phyloP scores from a whole-genome alignment of 2,113 vertebrate genomes.

The Oryzias woworae region DNA sequence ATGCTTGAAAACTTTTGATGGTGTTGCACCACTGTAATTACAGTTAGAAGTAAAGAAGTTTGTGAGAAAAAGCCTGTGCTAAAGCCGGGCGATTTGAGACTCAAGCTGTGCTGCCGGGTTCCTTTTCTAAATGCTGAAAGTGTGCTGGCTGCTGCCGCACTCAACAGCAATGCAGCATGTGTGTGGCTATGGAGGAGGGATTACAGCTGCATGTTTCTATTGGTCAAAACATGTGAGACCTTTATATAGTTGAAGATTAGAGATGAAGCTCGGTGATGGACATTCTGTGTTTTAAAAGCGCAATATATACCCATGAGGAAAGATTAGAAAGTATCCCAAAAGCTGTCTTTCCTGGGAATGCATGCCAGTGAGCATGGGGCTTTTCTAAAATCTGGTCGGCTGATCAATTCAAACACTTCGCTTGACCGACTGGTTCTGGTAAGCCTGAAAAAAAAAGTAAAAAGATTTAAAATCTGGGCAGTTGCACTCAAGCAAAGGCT shows the following conservation, averaged over 20 bases:
- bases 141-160: slow-evolving; percentile 26
- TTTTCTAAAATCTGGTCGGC: slow-evolving; percentile 44
- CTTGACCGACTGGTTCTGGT: slow-evolving; percentile 17
- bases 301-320: slow-evolving; percentile 54
- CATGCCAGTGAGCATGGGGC: slow-evolving; percentile 38
- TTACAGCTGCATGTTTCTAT: slow-evolving; percentile 5
- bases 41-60: slow-evolving; percentile 22
- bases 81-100: slow-evolving; percentile 38
- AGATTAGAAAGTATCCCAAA: slow-evolving; percentile 54
- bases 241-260: slow-evolving; percentile 48
- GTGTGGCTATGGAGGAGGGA: slow-evolving; percentile 5
- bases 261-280: slow-evolving; percentile 33
- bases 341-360: slow-evolving; percentile 38
- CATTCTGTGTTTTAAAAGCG: slow-evolving; percentile 47
- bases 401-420: slow-evolving; percentile 36
- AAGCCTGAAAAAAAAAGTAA: slow-evolving; percentile 16
- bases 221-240: slow-evolving; percentile 43
- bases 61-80: slow-evolving; percentile 50
- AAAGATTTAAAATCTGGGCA: slow-evolving; percentile 20
- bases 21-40: slow-evolving; percentile 19
- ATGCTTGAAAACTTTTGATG: neutral
- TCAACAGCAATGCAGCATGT: slow-evolving; percentile 17
- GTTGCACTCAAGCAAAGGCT: slow-evolving; percentile 22
- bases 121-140: slow-evolving; percentile 62
- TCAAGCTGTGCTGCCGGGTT: slow-evolving; percentile 51